Evolutionary conservation across 2,113 vertebrate species (phyloP).

Genomic region (Ceyx cyanopectus): DNA sequence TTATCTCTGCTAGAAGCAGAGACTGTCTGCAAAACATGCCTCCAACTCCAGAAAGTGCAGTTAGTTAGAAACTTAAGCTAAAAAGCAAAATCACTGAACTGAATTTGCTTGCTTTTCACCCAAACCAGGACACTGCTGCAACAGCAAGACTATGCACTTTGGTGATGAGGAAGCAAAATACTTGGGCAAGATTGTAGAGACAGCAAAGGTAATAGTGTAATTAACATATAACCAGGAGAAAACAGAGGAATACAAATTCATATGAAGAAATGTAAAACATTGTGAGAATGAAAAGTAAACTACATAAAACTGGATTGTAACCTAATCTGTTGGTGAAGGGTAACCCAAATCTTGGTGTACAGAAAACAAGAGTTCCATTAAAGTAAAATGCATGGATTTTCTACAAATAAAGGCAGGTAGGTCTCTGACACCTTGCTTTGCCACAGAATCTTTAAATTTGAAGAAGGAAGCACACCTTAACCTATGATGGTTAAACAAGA

Average conservation of each 20-base stretch:
- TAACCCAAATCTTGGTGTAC: not conserved
- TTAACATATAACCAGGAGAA: not conserved
- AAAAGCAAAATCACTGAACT: no score
- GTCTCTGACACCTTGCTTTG: not conserved
- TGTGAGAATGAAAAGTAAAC: not conserved
- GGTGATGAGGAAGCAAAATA: not conserved
- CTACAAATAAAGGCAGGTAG: not conserved
- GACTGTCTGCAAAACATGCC: no score
- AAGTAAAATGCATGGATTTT: not conserved
- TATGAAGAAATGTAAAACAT: not conserved
- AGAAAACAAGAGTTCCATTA: not conserved
- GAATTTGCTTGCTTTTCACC: no score
- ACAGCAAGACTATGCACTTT: not conserved
- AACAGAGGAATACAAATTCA: not conserved
- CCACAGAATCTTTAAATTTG: not conserved
- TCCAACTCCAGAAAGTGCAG: no score
- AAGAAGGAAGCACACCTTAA: not conserved
- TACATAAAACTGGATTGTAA: not conserved
- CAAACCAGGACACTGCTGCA: no score
- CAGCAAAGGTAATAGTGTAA: not conserved
- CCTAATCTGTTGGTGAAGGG: not conserved
- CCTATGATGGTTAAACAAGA: not conserved
- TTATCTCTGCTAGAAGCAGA: no score
- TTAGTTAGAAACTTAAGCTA: no score
- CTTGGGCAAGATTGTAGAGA: not conserved